Conservation (phyloP, 1,140 invertebrate species). For the Himalopsyche phryganea region DNA sequence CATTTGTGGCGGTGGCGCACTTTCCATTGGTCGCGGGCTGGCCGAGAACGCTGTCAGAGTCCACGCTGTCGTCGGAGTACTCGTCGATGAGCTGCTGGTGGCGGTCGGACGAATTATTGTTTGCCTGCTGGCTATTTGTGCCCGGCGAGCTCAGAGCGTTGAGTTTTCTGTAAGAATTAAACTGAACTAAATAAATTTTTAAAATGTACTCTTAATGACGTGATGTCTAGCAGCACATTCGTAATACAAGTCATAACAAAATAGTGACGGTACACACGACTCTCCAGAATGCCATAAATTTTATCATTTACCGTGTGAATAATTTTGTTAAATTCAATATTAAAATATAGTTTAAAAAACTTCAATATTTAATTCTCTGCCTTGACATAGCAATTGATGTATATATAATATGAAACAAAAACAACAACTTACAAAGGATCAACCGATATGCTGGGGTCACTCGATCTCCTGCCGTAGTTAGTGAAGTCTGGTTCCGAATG, state of each 20-base stretch:
- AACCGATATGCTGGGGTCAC: constrained; percentile 75
- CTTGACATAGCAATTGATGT: too few relatives aligned
- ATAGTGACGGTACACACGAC: too few relatives aligned
- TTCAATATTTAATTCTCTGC: too few relatives aligned
- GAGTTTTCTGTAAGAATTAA: constrained; percentile 21
- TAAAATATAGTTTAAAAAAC: too few relatives aligned
- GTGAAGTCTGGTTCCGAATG: constrained; percentile 61
- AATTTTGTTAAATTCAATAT: too few relatives aligned
- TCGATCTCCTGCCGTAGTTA: constrained; percentile 65
- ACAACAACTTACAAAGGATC: constrained; percentile 55
- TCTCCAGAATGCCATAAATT: too few relatives aligned
- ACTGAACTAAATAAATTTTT: too few relatives aligned
- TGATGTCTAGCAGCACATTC: too few relatives aligned
- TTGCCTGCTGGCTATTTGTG: constrained; percentile 6
- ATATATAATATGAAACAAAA: too few relatives aligned
- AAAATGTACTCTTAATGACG: too few relatives aligned
- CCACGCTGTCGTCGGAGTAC: constrained; percentile 39
- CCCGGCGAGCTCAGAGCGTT: constrained; percentile 21
- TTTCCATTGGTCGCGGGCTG: neutral
- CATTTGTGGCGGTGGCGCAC: neutral
- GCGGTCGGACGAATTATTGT: constrained; percentile 9
- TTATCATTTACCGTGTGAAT: too few relatives aligned
- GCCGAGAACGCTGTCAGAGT: constrained; percentile 30
- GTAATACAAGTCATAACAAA: too few relatives aligned
- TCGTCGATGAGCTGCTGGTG: constrained; percentile 40